Conservation (phyloP, 2,797 vertebrate genomes). For the Sebastes hubbsi region DNA sequence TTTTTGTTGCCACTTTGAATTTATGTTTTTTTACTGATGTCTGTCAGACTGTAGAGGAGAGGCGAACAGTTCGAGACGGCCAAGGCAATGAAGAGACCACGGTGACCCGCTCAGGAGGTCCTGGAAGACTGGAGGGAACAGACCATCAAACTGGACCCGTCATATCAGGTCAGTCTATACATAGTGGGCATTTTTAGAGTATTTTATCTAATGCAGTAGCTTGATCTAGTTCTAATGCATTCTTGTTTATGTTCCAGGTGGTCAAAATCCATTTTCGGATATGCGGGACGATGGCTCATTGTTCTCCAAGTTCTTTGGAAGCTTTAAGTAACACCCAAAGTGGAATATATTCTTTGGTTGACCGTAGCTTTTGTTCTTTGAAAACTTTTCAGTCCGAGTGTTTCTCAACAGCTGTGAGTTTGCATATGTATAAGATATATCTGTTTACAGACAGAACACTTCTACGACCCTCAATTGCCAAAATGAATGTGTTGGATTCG, state of each 20-base stretch:
- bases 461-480: conserved; percentile 38
- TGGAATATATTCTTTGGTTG: not conserved
- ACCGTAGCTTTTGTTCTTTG: not conserved
- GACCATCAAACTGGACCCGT: conserved; percentile 31
- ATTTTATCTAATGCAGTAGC: not conserved
- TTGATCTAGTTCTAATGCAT: not conserved
- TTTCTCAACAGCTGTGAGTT: conserved; percentile 10
- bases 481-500: not conserved
- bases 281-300: conserved; percentile 77
- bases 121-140: conserved; percentile 46
- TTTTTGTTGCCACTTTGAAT: too few relatives aligned
- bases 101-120: conserved; percentile 79
- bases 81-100: conserved; percentile 87
- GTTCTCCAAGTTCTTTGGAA: conserved; percentile 85
- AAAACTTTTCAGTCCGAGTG: not conserved
- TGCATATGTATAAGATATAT: not conserved
- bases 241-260: conserved; percentile 65
- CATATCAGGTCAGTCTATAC: conserved; percentile 53
- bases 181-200: not conserved
- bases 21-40: not conserved
- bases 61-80: conserved; percentile 87
- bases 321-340: conserved; percentile 69
- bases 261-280: conserved; percentile 46
- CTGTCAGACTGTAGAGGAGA: conserved; percentile 87
- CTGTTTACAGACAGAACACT: not conserved